Conservation (phyloP, 2,888 invertebrate species). For the Axea sp. region DNA sequence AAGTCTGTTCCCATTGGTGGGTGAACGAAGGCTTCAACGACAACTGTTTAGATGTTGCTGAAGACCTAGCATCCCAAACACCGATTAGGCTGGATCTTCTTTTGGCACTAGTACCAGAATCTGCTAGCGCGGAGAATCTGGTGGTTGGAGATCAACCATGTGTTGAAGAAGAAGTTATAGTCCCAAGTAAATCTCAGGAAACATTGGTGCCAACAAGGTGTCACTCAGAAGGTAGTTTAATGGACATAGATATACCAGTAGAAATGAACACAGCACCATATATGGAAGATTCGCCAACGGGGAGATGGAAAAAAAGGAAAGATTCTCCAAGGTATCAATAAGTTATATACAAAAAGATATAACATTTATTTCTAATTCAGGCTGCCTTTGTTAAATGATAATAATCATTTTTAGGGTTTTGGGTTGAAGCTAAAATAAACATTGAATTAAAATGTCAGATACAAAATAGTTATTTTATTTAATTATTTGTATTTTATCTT, state of each 20-base stretch:
- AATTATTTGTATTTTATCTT: too few species aligned
- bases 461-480: too few species aligned
- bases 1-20: slow-evolving; percentile 98
- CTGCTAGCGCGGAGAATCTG: slow-evolving; percentile 85
- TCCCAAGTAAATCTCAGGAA: slow-evolving; percentile 71
- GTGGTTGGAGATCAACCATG: slow-evolving; percentile 82
- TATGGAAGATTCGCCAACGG: slow-evolving; percentile 82
- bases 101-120: slow-evolving; percentile 89
- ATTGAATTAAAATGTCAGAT: too few species aligned
- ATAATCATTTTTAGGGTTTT: too few species aligned
- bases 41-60: slow-evolving; percentile 91
- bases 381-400: too few species aligned
- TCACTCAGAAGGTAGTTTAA: slow-evolving; percentile 87
- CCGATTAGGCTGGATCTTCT: slow-evolving; percentile 93
- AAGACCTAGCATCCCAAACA: slow-evolving; percentile 93
- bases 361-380: too few species aligned
- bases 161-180: slow-evolving; percentile 65
- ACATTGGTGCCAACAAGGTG: slow-evolving; percentile 79
- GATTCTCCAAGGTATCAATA: slow-evolving; percentile 56
- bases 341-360: too few species aligned
- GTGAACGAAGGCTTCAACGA: slow-evolving; percentile 92
- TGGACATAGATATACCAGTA: slow-evolving; percentile 85
- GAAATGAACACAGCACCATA: slow-evolving; percentile 83
- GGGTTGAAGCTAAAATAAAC: too few species aligned
- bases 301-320: slow-evolving; percentile 55